phyloP scores from a whole-genome alignment of 1,140 invertebrate species.

The Monochamus saltuarius region DNA sequence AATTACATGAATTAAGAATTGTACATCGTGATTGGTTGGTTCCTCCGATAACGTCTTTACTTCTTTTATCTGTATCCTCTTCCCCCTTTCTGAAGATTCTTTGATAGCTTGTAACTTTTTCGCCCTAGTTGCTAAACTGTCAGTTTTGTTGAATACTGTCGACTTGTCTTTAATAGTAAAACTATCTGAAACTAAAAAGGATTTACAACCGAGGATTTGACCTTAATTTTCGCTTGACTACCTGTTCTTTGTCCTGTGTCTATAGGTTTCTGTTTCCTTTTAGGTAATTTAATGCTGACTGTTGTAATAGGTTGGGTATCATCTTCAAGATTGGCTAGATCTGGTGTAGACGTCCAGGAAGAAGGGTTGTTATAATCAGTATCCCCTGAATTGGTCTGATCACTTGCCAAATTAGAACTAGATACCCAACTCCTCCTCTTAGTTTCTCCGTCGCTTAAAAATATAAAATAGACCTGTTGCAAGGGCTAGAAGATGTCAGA shows the following conservation, averaged over 20 bases:
- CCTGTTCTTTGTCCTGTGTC: conserved; percentile 38
- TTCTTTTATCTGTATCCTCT: conserved; percentile 48
- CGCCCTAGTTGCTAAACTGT: conserved; percentile 42
- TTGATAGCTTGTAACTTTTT: conserved; percentile 44
- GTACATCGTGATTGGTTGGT: conserved; percentile 56
- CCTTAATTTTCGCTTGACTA: conserved; percentile 5
- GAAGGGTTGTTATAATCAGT: conserved; percentile 45
- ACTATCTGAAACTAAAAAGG: neutral
- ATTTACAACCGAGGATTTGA: too few relatives aligned
- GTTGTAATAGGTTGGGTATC: conserved; percentile 57
- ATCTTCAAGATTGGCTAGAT: conserved; percentile 61
- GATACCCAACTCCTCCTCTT: conserved; percentile 58
- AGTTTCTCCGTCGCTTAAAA: conserved; percentile 32
- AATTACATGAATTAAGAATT: conserved; percentile 59
- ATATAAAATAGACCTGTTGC: conserved; percentile 8
- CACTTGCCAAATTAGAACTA: conserved; percentile 53
- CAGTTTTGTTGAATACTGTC: conserved; percentile 31
- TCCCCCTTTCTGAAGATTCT: conserved; percentile 30
- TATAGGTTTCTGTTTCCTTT: conserved; percentile 54
- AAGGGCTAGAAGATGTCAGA: conserved; percentile 5
- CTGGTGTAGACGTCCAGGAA: conserved; percentile 73
- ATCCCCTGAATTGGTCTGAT: conserved; percentile 28
- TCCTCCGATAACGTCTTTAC: conserved; percentile 47
- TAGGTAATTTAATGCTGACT: conserved; percentile 65
- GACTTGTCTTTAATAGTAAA: neutral